Percentiles rank a stretch among this genome's conserved stretches.
These are phyloP conservation scores for Aptenodytes patagonicus DNA, from an alignment of 2,113 vertebrate species.

Conservation along the genomic window DNA sequence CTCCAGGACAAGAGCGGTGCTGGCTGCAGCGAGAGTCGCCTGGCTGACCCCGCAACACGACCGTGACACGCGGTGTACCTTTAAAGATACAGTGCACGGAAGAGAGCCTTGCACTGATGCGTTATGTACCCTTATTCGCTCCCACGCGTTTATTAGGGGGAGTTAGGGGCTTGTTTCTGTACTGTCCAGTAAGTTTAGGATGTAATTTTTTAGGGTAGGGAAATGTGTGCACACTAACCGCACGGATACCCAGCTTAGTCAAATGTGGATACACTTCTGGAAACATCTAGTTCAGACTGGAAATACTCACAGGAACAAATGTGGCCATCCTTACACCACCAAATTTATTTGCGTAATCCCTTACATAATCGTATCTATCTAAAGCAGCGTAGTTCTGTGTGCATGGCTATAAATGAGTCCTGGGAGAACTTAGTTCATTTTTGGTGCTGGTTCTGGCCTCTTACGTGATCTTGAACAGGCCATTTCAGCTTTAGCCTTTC, in stretches of 20 bases:
- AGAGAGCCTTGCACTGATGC: neutral
- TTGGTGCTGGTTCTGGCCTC: neutral
- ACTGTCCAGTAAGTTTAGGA: neutral
- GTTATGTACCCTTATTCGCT: fast-evolving
- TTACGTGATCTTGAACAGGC: neutral
- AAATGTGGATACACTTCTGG: neutral
- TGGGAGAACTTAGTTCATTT: neutral
- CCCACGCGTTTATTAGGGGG: fast-evolving
- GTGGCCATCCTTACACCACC: neutral
- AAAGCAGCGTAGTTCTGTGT: neutral
- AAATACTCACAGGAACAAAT: neutral
- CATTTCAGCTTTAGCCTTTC: neutral
- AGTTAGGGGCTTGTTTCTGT: neutral
- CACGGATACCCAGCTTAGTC: neutral
- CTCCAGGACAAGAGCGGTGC: neutral
- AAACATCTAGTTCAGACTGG: neutral
- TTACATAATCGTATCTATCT: neutral
- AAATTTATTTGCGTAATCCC: neutral
- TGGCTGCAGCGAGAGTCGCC: neutral
- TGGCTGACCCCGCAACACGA: fast-evolving
- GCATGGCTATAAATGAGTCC: neutral
- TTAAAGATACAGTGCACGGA: neutral
- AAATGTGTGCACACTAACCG: neutral
- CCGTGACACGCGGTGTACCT: fast-evolving
- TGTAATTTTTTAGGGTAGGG: neutral